Evolutionary conservation across 2,797 vertebrate genomes (phyloP), one percentile per base, ranked within the genome.

Genomic region (Syngnathus acus): DNA sequence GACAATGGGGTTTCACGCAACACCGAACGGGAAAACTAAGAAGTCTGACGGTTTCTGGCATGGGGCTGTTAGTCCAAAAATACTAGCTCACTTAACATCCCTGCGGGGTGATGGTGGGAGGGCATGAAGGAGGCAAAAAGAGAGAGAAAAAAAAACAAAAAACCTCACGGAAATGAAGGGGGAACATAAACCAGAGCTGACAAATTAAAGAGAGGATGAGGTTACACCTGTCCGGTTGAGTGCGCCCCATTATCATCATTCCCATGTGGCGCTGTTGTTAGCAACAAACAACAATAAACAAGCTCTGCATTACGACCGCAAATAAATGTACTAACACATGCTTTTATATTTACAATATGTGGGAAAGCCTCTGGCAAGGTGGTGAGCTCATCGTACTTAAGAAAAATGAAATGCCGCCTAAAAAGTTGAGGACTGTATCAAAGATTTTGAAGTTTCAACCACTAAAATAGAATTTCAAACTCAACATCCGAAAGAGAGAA

Each of bases 271-370:
- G 84, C 81, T 86, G 85, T 86, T 89, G 76, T 85, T 86, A 90
- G 84, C 81, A 88, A 87, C 84, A 83, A 58, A 54, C 74, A 80
- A 76, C 81, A 84, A 84, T 88, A 90, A 89, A 88, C 85, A 86
- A 72, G 68, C 59, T 61, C 71, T 65, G 70, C 80, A 78, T 88
- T 85, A 81, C 63, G 40, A 72, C 77, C 60, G 75, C 72, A 79
- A 77, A 78, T 73, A 79, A 75, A 83, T 32, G 32, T 32, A 32
- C 32, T 32, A 32, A 32, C 77, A 78, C 70, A 59, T 68, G 72
- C 67, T 73, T 81, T 80, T 73, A 69, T 71, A 43, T 53, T 78
- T 68, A 78, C 59, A 26, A 66, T 70, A 65, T 32, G 61, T 45
- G 67, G 51, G 32, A 32, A 51, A 61, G 59, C 65, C 60, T 73